phyloP scores from a whole-genome alignment of 2,888 invertebrate species.

The Hypercompe scribonia region DNA sequence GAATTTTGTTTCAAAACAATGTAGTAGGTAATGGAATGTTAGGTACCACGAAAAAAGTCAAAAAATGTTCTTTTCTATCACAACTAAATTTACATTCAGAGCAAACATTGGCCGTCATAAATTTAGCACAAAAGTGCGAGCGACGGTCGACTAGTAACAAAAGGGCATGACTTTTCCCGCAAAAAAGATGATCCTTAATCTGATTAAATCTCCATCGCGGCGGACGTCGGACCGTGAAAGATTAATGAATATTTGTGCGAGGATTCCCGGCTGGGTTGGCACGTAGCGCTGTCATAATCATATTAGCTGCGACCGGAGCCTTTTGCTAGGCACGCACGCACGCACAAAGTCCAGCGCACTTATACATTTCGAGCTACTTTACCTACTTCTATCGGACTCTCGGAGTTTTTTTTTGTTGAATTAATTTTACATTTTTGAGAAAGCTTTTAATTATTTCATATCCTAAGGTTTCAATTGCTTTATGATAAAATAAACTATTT shows the following conservation, averaged over 20 bases:
- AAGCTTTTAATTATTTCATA: background rate
- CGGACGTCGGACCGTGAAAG: slow-evolving; percentile 86
- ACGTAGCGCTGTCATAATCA: slow-evolving; percentile 86
- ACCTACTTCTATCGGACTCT: slow-evolving; percentile 8
- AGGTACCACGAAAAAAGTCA: slow-evolving; percentile 40
- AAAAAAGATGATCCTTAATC: slow-evolving; percentile 87
- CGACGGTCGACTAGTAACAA: slow-evolving; percentile 83
- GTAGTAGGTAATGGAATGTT: slow-evolving; percentile 20
- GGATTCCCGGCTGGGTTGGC: slow-evolving; percentile 84
- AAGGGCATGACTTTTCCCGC: slow-evolving; percentile 85
- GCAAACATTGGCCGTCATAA: slow-evolving; percentile 81
- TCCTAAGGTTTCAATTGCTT: background rate
- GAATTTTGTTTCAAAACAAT: slow-evolving; percentile 35
- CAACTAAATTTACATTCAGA: slow-evolving; percentile 81
- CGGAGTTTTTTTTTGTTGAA: background rate
- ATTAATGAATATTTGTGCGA: slow-evolving; percentile 87
- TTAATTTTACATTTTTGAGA: slow-evolving; percentile 23
- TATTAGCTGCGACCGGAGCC: slow-evolving; percentile 83
- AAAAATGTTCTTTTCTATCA: slow-evolving; percentile 58
- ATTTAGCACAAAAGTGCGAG: slow-evolving; percentile 84
- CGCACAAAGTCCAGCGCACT: slow-evolving; percentile 56
- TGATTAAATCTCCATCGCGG: slow-evolving; percentile 87
- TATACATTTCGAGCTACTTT: slow-evolving; percentile 52
- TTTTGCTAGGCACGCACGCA: slow-evolving; percentile 77
- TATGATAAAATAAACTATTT: background rate